Evolutionary conservation across 1,140 invertebrate genomes (phyloP).

Genomic region (Trachymyrmex cornetzi): DNA sequence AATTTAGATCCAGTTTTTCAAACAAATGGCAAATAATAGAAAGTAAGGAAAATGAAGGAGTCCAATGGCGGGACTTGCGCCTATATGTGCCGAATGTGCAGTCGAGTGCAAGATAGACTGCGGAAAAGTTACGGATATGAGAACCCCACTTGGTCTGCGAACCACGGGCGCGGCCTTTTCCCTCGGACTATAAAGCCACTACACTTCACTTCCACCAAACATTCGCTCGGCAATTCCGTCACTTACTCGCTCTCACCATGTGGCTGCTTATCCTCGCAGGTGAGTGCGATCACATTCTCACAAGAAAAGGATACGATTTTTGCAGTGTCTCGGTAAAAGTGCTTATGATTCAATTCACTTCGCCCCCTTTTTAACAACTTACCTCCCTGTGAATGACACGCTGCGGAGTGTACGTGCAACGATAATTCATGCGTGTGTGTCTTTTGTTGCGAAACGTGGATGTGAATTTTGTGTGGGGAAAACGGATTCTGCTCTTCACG

Average conservation of each 20-base stretch:
- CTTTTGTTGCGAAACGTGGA: not conserved
- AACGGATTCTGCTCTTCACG: not conserved
- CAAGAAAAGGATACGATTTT: slow-evolving; percentile 35
- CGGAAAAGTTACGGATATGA: slow-evolving; percentile 78
- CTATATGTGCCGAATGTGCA: slow-evolving; percentile 63
- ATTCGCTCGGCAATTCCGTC: slow-evolving; percentile 83
- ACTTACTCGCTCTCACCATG: slow-evolving; percentile 84
- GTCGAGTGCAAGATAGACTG: slow-evolving; percentile 67
- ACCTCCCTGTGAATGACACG: not conserved
- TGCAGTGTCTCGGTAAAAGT: slow-evolving; percentile 29
- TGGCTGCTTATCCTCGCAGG: slow-evolving; percentile 85
- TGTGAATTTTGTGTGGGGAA: slow-evolving; percentile 21
- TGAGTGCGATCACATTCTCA: slow-evolving; percentile 76
- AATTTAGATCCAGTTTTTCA: not conserved
- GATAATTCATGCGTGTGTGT: slow-evolving; percentile 31
- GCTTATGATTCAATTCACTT: not conserved
- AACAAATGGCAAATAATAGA: not conserved
- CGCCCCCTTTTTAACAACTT: not conserved
- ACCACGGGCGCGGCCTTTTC: slow-evolving; percentile 84
- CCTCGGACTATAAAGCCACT: slow-evolving; percentile 85
- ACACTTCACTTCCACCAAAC: slow-evolving; percentile 81
- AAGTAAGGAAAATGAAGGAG: slow-evolving; percentile 13
- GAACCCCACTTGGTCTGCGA: slow-evolving; percentile 80
- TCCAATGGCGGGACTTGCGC: not conserved
- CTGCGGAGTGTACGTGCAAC: slow-evolving; percentile 40